Percentiles rank a stretch among this genome's conserved stretches.
These are phyloP conservation scores for Actinia equina DNA, from an alignment of 64 coral and sea anemone genomes.

Conservation along the genomic window DNA sequence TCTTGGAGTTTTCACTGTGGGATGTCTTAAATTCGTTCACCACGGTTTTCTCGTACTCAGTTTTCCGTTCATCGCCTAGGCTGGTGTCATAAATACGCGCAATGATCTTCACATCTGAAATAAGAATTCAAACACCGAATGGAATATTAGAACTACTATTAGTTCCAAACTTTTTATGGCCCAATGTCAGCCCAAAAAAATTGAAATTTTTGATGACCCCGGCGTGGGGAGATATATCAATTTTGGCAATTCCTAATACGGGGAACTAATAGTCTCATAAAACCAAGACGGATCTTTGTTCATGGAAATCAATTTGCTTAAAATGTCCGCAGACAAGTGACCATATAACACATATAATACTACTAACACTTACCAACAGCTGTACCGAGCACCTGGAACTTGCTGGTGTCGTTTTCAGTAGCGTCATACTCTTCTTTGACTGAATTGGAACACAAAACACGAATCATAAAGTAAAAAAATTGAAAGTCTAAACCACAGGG, in stretches of 20 bases:
- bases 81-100: background rate
- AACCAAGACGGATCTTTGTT: no score
- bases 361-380: constrained; percentile 14
- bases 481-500: background rate
- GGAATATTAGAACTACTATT: background rate
- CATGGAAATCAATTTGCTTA: no score
- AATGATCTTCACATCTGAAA: constrained; percentile 11
- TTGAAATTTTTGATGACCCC: no score
- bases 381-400: background rate
- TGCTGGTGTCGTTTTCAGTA: background rate
- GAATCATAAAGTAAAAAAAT: background rate
- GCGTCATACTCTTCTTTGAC: background rate
- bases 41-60: background rate
- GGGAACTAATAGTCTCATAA: no score
- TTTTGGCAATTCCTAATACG: no score
- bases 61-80: background rate
- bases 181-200: no score
- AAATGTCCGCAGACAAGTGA: no score
- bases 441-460: background rate
- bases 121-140: background rate
- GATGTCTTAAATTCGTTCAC: background rate
- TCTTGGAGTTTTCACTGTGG: background rate
- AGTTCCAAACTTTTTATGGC: no score
- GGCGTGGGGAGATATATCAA: no score
- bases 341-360: no score